phyloP scores from a whole-genome alignment of 92 coral and sea anemone genomes.

The Diadumene lineata region DNA sequence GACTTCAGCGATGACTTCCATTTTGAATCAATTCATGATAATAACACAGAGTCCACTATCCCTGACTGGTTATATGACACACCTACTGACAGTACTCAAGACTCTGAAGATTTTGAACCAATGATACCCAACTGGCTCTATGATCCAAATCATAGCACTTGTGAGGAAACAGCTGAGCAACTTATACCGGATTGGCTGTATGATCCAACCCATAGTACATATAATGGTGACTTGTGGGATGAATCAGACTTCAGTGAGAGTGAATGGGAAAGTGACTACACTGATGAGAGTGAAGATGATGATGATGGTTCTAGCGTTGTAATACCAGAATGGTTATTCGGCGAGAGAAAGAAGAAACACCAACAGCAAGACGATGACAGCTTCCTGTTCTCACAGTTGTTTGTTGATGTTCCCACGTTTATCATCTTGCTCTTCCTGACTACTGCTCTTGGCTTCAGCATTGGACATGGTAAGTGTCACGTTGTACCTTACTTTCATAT shows the following conservation, averaged over 20 bases:
- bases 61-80: not conserved
- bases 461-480: constrained; percentile 93
- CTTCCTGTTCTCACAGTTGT: constrained; percentile 32
- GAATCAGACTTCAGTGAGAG: not conserved
- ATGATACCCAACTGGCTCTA: constrained; percentile 3
- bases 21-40: not conserved
- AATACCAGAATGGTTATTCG: constrained; percentile 36
- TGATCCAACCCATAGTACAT: constrained; percentile 2
- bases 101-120: not conserved
- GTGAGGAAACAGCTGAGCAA: not conserved
- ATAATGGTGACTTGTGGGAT: not conserved
- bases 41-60: not conserved
- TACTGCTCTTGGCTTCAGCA: constrained; percentile 92
- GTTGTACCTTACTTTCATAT: too few relatives aligned
- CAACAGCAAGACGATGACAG: constrained; percentile 13
- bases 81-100: not conserved
- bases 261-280: not conserved
- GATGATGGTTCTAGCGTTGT: constrained; percentile 1
- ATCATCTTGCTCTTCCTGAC: constrained; percentile 84
- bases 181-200: not conserved
- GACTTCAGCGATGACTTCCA: not conserved
- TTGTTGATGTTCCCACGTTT: constrained; percentile 84
- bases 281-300: constrained; percentile 26
- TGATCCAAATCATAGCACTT: constrained; percentile 5
- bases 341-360: constrained; percentile 2